phyloP scores from a whole-genome alignment of 2,113 vertebrate species.

The Otocyon megalotis region DNA sequence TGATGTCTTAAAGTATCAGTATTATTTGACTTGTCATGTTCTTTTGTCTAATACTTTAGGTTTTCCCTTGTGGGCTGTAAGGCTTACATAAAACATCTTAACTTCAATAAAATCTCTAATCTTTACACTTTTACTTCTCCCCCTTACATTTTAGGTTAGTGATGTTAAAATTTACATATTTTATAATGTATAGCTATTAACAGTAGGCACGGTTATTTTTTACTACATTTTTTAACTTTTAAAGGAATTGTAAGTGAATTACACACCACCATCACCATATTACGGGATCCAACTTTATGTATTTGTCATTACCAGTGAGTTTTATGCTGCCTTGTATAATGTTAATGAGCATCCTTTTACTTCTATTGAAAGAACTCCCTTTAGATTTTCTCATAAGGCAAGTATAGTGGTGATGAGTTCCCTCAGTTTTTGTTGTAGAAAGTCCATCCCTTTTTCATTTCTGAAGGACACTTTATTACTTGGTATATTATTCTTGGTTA shows the following conservation, averaged over 20 bases:
- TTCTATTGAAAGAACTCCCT: neutral
- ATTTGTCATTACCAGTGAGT: neutral
- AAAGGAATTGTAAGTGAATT: neutral
- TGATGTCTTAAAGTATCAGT: neutral
- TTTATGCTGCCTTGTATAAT: neutral
- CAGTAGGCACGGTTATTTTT: neutral
- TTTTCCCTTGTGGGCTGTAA: neutral
- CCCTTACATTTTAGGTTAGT: neutral
- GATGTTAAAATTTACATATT: neutral
- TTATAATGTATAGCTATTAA: neutral
- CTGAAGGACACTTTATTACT: neutral
- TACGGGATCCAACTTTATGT: neutral
- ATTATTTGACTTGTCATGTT: neutral
- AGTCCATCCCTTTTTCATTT: neutral
- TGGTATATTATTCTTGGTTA: neutral
- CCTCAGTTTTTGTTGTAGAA: neutral
- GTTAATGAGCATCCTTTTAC: neutral
- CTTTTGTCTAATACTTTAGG: neutral
- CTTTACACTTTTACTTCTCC: neutral
- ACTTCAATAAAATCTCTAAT: neutral
- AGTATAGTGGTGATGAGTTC: neutral
- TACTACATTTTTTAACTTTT: neutral
- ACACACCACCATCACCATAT: neutral
- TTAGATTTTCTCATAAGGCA: neutral
- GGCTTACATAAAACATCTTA: neutral